phyloP scores from a whole-genome alignment of 2,113 vertebrate genomes.

The Dasyornis broadbenti region DNA sequence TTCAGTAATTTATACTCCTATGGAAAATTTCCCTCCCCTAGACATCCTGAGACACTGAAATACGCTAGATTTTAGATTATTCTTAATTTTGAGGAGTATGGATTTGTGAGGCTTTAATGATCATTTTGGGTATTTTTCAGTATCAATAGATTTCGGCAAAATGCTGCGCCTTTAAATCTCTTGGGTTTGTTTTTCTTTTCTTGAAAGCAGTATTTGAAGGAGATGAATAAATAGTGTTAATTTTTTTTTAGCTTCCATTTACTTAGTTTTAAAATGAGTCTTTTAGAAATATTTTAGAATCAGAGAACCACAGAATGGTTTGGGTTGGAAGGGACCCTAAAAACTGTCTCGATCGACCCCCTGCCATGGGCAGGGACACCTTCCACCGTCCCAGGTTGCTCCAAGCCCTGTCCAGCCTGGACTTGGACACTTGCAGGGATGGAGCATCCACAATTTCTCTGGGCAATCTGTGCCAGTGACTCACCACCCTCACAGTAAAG shows the following conservation, averaged over 20 bases:
- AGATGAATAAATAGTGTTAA: background rate
- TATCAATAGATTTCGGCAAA: background rate
- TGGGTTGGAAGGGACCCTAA: background rate
- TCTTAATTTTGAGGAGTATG: background rate
- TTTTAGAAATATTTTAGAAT: background rate
- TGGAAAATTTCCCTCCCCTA: background rate
- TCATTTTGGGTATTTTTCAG: background rate
- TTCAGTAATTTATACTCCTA: background rate
- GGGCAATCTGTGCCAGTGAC: background rate
- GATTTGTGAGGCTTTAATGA: background rate
- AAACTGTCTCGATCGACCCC: accelerated
- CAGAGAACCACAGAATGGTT: background rate
- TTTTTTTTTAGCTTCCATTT: background rate
- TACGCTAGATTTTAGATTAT: background rate
- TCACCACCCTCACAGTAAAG: accelerated
- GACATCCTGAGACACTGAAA: background rate
- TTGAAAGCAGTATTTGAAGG: background rate
- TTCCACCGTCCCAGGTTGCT: accelerated
- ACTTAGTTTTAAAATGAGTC: background rate
- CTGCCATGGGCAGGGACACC: background rate
- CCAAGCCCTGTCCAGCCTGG: accelerated
- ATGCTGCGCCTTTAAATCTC: background rate
- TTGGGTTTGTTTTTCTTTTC: background rate
- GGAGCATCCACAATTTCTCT: background rate
- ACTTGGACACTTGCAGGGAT: background rate